These are phyloP conservation scores for Ptychodera flava DNA, from an alignment of 35 echinoderm and acorn worm genomes.

Conservation along the genomic window DNA sequence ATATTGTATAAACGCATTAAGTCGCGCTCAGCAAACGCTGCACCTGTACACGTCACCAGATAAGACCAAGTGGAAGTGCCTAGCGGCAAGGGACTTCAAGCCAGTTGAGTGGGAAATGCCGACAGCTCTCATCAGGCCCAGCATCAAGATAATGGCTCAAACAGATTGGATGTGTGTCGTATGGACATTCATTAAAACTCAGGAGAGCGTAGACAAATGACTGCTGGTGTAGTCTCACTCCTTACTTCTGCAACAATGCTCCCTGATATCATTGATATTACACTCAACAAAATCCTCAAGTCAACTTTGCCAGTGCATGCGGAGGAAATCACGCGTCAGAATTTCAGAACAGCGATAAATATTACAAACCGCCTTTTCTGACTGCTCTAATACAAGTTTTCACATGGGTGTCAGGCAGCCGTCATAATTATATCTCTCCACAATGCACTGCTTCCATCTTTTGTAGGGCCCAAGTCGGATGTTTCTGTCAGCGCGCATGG, in stretches of 20 bases:
- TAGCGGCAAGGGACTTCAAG: neutral
- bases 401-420: no score
- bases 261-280: neutral
- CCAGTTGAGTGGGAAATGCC: neutral
- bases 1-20: neutral
- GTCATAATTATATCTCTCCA: no score
- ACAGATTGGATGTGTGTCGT: neutral
- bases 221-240: neutral
- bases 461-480: no score
- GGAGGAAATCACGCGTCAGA: no score
- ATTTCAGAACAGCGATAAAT: no score
- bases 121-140: neutral
- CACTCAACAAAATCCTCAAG: no score
- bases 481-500: no score
- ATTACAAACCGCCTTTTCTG: no score
- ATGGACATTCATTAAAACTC: constrained; percentile 1
- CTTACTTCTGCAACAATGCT: neutral
- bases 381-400: no score
- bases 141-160: neutral
- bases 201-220: neutral
- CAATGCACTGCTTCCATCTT: no score
- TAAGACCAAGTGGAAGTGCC: neutral
- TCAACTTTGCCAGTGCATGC: no score
- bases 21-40: neutral
- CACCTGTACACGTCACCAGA: neutral